These are phyloP conservation scores for Eurystomus gularis DNA, from an alignment of 2,113 vertebrate genomes.

Conservation along the genomic window DNA sequence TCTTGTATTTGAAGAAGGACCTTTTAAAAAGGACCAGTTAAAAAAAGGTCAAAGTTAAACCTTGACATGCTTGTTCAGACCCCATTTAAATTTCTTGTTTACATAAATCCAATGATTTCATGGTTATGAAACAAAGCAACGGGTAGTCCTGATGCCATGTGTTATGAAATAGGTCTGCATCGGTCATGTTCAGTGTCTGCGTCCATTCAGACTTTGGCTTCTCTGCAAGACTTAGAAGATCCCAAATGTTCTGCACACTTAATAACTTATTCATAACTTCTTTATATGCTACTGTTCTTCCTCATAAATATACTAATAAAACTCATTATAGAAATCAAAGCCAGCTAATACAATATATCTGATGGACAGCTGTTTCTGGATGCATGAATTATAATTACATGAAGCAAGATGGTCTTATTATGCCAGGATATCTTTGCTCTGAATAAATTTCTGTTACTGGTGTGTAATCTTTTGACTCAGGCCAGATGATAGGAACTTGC, in stretches of 20 bases:
- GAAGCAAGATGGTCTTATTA: conserved; percentile 39
- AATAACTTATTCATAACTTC: conserved; percentile 56
- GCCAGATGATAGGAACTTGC: conserved; percentile 15
- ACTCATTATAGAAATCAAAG: conserved; percentile 62
- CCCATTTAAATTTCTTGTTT: neutral
- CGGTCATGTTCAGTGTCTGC: neutral
- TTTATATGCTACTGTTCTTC: conserved; percentile 27
- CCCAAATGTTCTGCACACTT: neutral
- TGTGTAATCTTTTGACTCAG: conserved; percentile 38
- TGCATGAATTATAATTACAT: conserved; percentile 43
- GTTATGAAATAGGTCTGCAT: neutral
- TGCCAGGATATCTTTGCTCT: conserved; percentile 33
- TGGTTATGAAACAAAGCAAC: neutral
- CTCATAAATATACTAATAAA: conserved; percentile 65
- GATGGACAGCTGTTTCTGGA: conserved; percentile 54
- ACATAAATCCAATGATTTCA: neutral
- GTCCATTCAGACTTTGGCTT: neutral
- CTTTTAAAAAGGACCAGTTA: too few species aligned
- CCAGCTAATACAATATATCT: conserved; percentile 40
- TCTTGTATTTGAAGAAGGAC: neutral
- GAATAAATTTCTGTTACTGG: conserved; percentile 50
- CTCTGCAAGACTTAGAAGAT: neutral
- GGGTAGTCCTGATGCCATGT: neutral
- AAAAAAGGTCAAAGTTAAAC: neutral
- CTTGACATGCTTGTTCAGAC: neutral